Percentiles rank a stretch among this genome's conserved stretches.
Evolutionary conservation across 2,797 vertebrate species (phyloP).

Genomic region (Acipenser oxyrinchus): DNA sequence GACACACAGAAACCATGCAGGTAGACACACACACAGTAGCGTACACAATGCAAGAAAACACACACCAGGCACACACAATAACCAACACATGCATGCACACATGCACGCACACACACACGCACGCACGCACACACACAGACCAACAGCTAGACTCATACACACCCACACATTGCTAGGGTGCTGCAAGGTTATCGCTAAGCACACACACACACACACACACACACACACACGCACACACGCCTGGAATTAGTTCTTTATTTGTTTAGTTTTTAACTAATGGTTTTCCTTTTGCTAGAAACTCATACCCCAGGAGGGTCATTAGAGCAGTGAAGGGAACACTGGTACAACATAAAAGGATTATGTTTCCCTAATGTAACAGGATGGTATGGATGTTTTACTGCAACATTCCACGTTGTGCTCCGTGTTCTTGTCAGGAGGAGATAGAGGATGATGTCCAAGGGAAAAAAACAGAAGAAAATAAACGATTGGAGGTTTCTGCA

Average conservation of each 20-base stretch:
- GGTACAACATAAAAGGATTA: background rate
- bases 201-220: background rate
- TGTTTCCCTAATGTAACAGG: background rate
- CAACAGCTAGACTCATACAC: background rate
- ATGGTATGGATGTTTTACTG: background rate
- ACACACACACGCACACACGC: background rate
- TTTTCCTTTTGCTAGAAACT: background rate
- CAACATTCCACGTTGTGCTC: background rate
- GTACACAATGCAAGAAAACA: slow-evolving; percentile 3
- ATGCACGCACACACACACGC: background rate
- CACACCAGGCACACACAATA: background rate
- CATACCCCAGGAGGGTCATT: background rate
- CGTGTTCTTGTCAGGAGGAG: background rate
- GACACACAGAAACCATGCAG: background rate
- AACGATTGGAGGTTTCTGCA: too few species aligned
- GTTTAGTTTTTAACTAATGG: background rate
- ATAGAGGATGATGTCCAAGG: background rate
- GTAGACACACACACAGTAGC: slow-evolving; percentile 1
- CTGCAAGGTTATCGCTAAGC: background rate
- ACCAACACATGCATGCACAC: background rate
- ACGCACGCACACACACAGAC: background rate
- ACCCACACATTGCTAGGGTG: background rate
- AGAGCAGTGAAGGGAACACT: background rate
- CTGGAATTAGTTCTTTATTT: background rate
- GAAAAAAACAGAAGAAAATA: too few species aligned